A percentile compares a stretch with the other conserved stretches of the same genome.
phyloP scores from a whole-genome alignment of 2,888 invertebrate species.

The Arctia plantaginis region DNA sequence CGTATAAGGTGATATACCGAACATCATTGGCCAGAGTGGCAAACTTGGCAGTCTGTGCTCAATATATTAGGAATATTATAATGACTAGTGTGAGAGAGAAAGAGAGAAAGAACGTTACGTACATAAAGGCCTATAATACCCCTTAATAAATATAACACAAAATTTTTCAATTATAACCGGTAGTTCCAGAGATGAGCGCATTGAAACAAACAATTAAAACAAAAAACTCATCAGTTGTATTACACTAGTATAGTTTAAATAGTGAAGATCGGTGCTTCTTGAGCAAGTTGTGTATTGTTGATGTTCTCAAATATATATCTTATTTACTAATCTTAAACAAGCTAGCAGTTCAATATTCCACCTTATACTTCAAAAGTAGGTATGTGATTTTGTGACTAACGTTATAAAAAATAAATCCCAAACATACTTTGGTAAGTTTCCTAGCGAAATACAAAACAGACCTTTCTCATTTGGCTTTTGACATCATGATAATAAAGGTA shows the following conservation, averaged over 20 bases:
- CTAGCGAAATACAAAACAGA: conserved; percentile 11
- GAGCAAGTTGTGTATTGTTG: no score
- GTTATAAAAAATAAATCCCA: not conserved
- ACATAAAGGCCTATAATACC: not conserved
- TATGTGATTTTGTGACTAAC: not conserved
- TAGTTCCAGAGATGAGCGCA: not conserved
- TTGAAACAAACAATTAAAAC: not conserved
- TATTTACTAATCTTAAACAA: not conserved
- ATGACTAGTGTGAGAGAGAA: no score
- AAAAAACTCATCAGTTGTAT: no score
- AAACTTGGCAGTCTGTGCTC: no score
- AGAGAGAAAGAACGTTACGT: no score
- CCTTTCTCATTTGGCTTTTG: conserved; percentile 43
- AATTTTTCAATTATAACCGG: no score
- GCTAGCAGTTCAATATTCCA: not conserved
- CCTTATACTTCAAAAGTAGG: no score
- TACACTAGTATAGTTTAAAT: no score
- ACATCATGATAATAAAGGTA: conserved; percentile 48
- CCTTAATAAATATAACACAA: not conserved
- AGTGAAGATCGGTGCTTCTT: not conserved
- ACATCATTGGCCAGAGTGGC: no score
- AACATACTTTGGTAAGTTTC: not conserved
- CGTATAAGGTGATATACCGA: no score
- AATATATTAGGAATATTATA: no score
- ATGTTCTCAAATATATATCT: no score